Conservation (phyloP, 2,113 vertebrate genomes). For the Otus sunia region DNA sequence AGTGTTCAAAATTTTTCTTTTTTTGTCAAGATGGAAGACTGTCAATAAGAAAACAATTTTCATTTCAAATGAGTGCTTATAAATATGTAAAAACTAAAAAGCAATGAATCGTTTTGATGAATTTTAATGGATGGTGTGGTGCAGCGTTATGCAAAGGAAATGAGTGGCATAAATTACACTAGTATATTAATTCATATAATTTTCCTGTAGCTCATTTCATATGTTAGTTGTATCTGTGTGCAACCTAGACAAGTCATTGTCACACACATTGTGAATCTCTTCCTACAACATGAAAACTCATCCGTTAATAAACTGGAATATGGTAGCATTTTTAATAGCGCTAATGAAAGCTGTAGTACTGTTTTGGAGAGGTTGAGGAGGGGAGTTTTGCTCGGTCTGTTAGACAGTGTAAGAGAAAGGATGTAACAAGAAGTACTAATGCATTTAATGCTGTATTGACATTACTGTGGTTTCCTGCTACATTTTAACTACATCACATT, state of each 20-base stretch:
- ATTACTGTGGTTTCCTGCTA: neutral
- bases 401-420: neutral
- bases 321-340: neutral
- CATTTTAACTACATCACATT: neutral
- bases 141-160: neutral
- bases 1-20: neutral
- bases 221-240: neutral
- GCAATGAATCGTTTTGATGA: constrained; percentile 24
- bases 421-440: neutral
- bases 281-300: neutral
- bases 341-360: neutral
- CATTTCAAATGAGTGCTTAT: constrained; percentile 41
- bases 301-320: neutral
- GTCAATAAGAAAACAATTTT: constrained; percentile 49
- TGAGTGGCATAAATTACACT: constrained; percentile 23
- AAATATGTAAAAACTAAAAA: constrained; percentile 56
- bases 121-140: constrained; percentile 19
- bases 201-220: neutral
- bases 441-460: neutral
- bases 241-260: neutral
- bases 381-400: neutral
- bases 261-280: neutral
- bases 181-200: neutral
- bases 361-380: neutral
- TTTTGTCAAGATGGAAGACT: constrained; percentile 19